A percentile compares a stretch with the other conserved stretches of the same genome.
These are phyloP conservation scores for Passer domesticus DNA, from an alignment of 2,113 vertebrate genomes.

Conservation along the genomic window DNA sequence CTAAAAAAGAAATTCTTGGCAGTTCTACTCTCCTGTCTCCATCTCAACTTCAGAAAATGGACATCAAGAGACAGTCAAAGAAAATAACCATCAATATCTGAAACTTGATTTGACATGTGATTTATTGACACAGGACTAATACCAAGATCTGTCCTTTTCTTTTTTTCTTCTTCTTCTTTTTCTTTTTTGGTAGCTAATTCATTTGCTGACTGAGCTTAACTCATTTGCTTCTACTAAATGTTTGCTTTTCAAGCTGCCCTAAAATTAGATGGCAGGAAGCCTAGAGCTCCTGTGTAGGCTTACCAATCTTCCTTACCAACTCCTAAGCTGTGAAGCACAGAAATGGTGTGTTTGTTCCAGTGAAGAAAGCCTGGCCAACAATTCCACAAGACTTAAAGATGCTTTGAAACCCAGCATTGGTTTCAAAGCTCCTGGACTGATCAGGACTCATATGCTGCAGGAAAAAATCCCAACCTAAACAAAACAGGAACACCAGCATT, in stretches of 20 bases:
- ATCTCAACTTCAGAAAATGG: not conserved
- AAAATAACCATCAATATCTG: conserved; percentile 13
- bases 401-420: not conserved
- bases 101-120: not conserved
- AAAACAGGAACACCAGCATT: not conserved
- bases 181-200: not conserved
- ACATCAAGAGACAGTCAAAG: not conserved
- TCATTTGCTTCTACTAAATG: conserved; percentile 26
- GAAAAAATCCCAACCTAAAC: not conserved
- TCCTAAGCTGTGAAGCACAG: not conserved
- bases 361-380: not conserved
- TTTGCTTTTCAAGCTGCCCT: conserved; percentile 31
- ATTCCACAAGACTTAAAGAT: not conserved
- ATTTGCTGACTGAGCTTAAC: not conserved
- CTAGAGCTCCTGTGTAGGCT: conserved; percentile 10
- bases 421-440: not conserved
- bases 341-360: not conserved
- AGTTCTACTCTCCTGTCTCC: not conserved
- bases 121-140: not conserved
- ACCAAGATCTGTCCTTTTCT: not conserved
- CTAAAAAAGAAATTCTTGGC: conserved; percentile 3
- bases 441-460: not conserved
- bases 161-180: too few species aligned
- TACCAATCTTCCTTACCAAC: conserved; percentile 22
- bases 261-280: conserved; percentile 61